A percentile compares a stretch with the other conserved stretches of the same genome.
These are phyloP conservation scores for Drosophila chauvacae DNA, from an alignment of 1,140 invertebrate genomes.

Conservation along the genomic window DNA sequence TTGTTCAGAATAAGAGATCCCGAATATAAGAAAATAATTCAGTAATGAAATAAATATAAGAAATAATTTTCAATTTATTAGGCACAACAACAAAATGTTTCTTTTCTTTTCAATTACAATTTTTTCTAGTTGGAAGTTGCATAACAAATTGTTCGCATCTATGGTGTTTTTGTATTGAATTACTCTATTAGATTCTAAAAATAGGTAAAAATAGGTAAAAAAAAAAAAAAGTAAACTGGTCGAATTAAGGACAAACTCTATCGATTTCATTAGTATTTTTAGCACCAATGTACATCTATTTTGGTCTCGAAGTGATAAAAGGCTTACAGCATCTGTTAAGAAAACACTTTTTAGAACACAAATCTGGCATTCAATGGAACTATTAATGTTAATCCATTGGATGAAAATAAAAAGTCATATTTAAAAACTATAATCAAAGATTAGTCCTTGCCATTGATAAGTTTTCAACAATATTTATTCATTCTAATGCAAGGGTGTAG, in stretches of 20 bases:
- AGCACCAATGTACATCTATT: not conserved
- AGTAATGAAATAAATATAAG: not conserved
- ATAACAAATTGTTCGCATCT: not conserved
- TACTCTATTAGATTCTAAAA: not conserved
- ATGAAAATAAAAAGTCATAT: not conserved
- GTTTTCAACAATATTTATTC: not conserved
- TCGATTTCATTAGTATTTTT: not conserved
- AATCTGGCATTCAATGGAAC: not conserved
- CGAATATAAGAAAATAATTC: not conserved
- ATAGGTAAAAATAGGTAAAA: not conserved
- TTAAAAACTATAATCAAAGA: not conserved
- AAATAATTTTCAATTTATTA: not conserved
- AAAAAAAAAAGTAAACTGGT: not conserved
- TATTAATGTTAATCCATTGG: not conserved
- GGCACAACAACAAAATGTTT: not conserved
- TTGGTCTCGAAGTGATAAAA: not conserved
- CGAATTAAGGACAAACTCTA: constrained; percentile 11
- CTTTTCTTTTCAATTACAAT: not conserved
- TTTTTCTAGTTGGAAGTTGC: not conserved
- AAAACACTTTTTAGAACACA: not conserved
- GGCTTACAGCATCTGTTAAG: not conserved
- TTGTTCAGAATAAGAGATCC: not conserved
- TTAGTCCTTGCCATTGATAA: constrained; percentile 8
- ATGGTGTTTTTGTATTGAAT: not conserved
- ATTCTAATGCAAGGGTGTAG: constrained; percentile 1